These are phyloP conservation scores for Drosophila incognita DNA, from an alignment of 2,888 invertebrate genomes.

Conservation along the genomic window DNA sequence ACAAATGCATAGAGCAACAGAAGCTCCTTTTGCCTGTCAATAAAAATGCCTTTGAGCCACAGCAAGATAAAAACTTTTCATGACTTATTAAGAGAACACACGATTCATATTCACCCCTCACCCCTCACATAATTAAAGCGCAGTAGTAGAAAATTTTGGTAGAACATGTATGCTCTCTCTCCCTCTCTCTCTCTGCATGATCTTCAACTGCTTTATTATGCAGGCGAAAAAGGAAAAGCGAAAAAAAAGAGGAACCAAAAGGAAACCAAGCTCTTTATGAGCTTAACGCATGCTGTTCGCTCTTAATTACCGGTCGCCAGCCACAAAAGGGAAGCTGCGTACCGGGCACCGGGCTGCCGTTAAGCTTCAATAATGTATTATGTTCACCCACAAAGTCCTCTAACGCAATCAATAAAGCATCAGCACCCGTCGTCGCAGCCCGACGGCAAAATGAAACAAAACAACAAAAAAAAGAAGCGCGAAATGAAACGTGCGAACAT, in stretches of 20 bases:
- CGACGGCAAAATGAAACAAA: constrained; percentile 45
- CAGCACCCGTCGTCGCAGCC: constrained; percentile 5
- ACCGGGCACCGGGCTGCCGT: constrained; percentile 1
- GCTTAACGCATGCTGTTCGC: constrained; percentile 28
- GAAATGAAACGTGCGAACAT: constrained; percentile 69
- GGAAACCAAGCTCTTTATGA: constrained; percentile 31
- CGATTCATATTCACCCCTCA: neutral
- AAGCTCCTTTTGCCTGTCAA: constrained; percentile 55
- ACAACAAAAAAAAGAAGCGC: neutral
- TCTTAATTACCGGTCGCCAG: constrained; percentile 39
- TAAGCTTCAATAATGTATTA: constrained; percentile 53
- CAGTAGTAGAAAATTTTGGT: constrained; percentile 9
- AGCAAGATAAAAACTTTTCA: constrained; percentile 19
- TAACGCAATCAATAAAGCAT: constrained; percentile 55
- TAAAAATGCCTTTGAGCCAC: constrained; percentile 61
- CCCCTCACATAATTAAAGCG: constrained; percentile 36
- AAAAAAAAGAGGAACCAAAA: neutral
- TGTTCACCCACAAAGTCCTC: constrained; percentile 37
- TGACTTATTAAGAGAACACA: constrained; percentile 39
- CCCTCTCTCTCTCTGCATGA: neutral
- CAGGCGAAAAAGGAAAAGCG: constrained; percentile 1
- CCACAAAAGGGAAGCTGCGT: neutral
- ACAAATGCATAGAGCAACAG: constrained; percentile 1
- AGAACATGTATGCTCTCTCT: constrained; percentile 6
- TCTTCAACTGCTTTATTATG: constrained; percentile 30